Base-by-base conservation (phyloP, 2,113 vertebrate species). In the Pavo muticus region DNA sequence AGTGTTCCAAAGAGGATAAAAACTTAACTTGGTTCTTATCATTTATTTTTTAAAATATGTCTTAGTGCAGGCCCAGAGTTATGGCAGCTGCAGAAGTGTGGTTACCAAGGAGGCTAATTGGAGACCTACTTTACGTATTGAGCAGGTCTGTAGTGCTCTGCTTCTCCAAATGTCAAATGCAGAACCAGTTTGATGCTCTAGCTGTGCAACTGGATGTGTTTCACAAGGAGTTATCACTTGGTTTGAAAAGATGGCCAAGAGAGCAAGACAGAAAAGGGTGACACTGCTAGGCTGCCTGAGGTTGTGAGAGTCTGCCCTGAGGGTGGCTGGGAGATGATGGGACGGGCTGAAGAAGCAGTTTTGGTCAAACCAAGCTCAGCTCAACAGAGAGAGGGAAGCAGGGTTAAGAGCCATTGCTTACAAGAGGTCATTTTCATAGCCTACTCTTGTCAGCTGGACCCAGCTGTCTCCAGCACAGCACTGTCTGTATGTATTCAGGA, bases 381-480 rank as follows among this genome's bases (percentile, higher is more conserved):
- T 50, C n/a, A 37, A 29, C 11, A 20, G n/a, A 20, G n/a, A 10
- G n/a, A 67, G 35, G 17, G 12, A 27, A 39, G 18, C 35, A 71
- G 47, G 25, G 25, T 50, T 52, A 71, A 39, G 47, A 50, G 19
- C 27, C 27, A 10, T 20, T 19, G 11, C 19, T 84, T 57, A 61
- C 10, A 14, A 45, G 47, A 20, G 8, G 8, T 84, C 39, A 3
- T 87, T 91, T 73, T 50, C 48, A 1, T 44, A 60, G 11, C 30
- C 9, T 35, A 0, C 18, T 76, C 8, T 67, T 14, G 24, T 91
- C 47, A 47, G 15, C 25, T 68, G 52, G 23, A 40, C 47, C 32
- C 30, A n/a, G 7, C 14, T 69, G 29, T 72, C 39, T 78, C 20
- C 40, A 63, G 37, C 45, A 69, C 0, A 0, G 21, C 30, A 23